These are phyloP conservation scores for Trogon melanurus DNA, from an alignment of 2,113 vertebrate genomes.

Conservation along the genomic window DNA sequence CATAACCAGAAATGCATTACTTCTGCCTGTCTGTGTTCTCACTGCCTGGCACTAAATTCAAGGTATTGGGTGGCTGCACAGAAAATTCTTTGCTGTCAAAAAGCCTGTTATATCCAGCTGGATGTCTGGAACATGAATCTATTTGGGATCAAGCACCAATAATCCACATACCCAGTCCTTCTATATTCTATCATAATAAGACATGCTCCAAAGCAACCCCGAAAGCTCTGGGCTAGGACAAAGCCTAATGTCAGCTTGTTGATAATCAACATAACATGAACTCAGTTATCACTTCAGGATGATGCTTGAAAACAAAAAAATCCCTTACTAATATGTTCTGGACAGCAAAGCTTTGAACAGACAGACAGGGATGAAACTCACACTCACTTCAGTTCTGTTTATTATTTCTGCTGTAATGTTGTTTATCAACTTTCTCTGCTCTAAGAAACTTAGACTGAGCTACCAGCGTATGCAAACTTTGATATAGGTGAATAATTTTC, in stretches of 20 bases:
- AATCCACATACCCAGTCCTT: neutral
- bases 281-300: neutral
- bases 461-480: neutral
- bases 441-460: neutral
- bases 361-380: neutral
- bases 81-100: neutral
- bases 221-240: neutral
- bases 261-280: neutral
- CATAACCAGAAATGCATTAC: neutral
- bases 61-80: neutral
- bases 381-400: neutral
- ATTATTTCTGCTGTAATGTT: neutral
- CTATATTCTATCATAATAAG: neutral
- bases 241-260: neutral
- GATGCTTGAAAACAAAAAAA: neutral
- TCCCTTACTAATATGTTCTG: neutral
- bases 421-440: neutral
- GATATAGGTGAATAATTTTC: neutral
- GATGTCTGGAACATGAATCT: neutral
- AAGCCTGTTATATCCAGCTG: neutral
- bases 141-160: neutral
- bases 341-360: neutral
- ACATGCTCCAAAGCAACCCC: neutral
- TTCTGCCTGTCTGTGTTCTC: neutral
- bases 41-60: neutral